Evolutionary conservation across 2,888 invertebrate species (phyloP).

Genomic region (Augiades crinisus): DNA sequence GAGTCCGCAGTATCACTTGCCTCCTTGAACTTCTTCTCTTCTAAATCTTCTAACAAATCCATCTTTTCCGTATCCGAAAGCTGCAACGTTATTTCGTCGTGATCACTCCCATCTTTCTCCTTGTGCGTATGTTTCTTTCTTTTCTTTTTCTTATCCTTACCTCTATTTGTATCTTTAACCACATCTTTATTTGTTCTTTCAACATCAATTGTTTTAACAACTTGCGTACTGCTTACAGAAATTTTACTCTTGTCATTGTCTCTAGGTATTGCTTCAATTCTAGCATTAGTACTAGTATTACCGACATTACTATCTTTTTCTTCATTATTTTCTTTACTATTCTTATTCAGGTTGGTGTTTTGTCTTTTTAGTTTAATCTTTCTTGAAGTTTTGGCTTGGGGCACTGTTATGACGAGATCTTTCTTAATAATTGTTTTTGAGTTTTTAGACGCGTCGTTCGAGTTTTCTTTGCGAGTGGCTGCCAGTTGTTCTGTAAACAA

Average conservation of each 20-base stretch:
- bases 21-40: constrained; percentile 56
- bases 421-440: constrained; percentile 48
- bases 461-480: constrained; percentile 25
- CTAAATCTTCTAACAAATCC: constrained; percentile 70
- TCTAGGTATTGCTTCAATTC: not conserved
- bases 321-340: constrained; percentile 18
- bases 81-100: constrained; percentile 72
- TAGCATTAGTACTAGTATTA: not conserved
- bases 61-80: constrained; percentile 74
- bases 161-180: constrained; percentile 37
- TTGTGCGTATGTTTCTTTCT: constrained; percentile 46
- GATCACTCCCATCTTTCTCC: constrained; percentile 58
- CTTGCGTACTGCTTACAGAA: not conserved
- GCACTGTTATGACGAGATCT: constrained; percentile 61
- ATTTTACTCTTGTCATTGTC: not conserved
- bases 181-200: constrained; percentile 15
- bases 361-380: constrained; percentile 73
- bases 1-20: constrained; percentile 46
- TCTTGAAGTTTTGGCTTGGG: constrained; percentile 50
- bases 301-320: constrained; percentile 9
- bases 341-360: constrained; percentile 39
- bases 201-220: not conserved
- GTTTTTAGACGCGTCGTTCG: constrained; percentile 16
- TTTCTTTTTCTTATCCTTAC: constrained; percentile 52
- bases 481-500: constrained; percentile 39